Evolutionary conservation across 2,113 vertebrate genomes (phyloP).

Genomic region (Ammospiza caudacuta): DNA sequence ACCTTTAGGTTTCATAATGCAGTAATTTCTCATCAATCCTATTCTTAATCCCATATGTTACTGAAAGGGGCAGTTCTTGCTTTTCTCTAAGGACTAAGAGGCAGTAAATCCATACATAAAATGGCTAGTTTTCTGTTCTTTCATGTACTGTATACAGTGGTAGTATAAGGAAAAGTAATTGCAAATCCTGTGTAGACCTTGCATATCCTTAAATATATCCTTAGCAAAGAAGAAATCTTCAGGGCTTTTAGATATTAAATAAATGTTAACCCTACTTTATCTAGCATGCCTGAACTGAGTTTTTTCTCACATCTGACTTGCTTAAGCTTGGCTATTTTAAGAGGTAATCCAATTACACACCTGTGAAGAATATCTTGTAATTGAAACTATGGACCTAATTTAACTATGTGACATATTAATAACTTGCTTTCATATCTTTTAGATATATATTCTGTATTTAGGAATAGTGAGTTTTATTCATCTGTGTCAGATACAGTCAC

Average conservation of each 20-base stretch:
- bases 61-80: neutral
- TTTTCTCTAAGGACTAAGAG: neutral
- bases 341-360: neutral
- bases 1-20: neutral
- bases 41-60: neutral
- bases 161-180: neutral
- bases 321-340: constrained; percentile 9
- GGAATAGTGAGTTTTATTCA: neutral
- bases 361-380: neutral
- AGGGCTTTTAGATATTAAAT: neutral
- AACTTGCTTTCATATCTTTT: neutral
- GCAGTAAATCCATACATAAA: neutral
- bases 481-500: neutral
- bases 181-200: neutral
- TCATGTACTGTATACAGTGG: neutral
- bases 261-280: neutral
- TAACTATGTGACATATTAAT: neutral
- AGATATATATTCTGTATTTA: neutral
- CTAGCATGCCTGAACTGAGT: neutral
- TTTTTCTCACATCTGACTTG: neutral
- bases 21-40: neutral
- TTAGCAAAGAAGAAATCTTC: neutral
- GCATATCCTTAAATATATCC: neutral
- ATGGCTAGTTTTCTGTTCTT: neutral
- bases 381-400: neutral